phyloP scores from a whole-genome alignment of 2,113 vertebrate species.

The Coturnix japonica region DNA sequence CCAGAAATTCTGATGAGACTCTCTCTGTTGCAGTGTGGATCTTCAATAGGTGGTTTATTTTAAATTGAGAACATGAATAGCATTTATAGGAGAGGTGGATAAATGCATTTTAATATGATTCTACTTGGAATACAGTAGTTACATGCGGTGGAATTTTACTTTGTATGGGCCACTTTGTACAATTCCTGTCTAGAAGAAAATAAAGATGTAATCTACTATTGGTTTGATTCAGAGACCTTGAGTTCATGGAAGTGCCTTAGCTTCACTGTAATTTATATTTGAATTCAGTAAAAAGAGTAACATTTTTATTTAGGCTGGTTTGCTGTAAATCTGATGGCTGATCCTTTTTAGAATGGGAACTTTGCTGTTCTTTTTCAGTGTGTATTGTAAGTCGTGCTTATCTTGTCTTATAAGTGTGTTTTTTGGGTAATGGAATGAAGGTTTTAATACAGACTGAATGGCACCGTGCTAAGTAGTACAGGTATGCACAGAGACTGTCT shows the following conservation, averaged over 20 bases:
- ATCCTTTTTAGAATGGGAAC: neutral
- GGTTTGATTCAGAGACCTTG: neutral
- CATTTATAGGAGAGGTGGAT: neutral
- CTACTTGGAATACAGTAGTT: neutral
- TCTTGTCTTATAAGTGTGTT: neutral
- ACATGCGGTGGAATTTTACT: neutral
- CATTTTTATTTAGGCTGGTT: neutral
- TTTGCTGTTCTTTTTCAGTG: neutral
- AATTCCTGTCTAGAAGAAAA: neutral
- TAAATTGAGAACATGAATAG: fast-evolving
- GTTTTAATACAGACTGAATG: neutral
- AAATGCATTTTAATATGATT: neutral
- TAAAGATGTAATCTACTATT: neutral
- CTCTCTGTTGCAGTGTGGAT: neutral
- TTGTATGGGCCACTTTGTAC: neutral
- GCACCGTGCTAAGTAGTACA: neutral
- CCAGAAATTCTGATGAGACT: neutral
- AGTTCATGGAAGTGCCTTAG: neutral
- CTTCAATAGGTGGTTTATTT: neutral
- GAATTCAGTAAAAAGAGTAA: neutral
- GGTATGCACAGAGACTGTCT: neutral
- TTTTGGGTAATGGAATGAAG: neutral
- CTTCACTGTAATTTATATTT: neutral
- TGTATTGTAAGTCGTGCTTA: neutral
- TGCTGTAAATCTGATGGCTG: neutral